Evolutionary conservation across 2,888 invertebrate species (phyloP).

Genomic region (Urechis unicinctus): DNA sequence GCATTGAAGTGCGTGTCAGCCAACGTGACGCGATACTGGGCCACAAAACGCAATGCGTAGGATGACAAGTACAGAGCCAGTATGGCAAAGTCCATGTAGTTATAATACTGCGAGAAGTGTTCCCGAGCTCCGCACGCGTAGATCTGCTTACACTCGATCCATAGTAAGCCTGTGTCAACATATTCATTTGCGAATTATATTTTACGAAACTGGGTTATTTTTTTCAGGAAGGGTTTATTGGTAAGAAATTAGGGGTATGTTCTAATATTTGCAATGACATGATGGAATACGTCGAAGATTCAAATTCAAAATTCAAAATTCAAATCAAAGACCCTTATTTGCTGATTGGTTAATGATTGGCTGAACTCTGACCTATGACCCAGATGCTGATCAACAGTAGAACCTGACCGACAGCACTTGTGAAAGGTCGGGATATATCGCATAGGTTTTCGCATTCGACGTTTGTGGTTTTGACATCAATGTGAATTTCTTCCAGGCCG

Average conservation of each 20-base stretch:
- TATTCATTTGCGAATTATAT: not conserved
- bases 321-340: not conserved
- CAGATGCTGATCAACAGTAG: too few species aligned
- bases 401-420: too few species aligned
- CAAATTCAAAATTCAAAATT: too few species aligned
- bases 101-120: constrained; percentile 48
- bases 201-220: constrained; percentile 4
- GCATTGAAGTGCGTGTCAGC: not conserved
- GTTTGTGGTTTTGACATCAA: too few species aligned
- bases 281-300: too few species aligned
- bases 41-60: constrained; percentile 35
- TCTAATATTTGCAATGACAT: too few species aligned
- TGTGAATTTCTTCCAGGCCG: constrained; percentile 16
- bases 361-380: too few species aligned
- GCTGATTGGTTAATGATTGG: too few species aligned
- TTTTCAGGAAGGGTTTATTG: too few species aligned
- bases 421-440: too few species aligned
- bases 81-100: constrained; percentile 47
- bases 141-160: constrained; percentile 50
- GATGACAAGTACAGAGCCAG: constrained; percentile 50
- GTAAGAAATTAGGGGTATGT: too few species aligned
- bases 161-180: constrained; percentile 39
- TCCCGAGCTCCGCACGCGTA: constrained; percentile 44
- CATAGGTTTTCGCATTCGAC: too few species aligned
- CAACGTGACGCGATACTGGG: not conserved